Base-by-base conservation (phyloP, 2,797 vertebrate species). In the Craterocephalus amniculus region DNA sequence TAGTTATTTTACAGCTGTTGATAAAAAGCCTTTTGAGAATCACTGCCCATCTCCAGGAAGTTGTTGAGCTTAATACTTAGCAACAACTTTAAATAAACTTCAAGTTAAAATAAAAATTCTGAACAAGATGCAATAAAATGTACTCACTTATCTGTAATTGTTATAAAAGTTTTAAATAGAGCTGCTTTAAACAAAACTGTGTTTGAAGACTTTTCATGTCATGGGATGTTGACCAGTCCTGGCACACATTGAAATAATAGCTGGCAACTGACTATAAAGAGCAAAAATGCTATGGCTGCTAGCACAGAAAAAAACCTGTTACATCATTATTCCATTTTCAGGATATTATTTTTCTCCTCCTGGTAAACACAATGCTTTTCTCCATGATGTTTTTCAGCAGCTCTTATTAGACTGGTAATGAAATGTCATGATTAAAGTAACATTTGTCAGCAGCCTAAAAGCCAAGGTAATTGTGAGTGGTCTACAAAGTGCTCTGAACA, bases 401-500 rank as follows among this genome's bases (percentile, higher is more conserved):
- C 4, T 35, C 9, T 38, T 22, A 43, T 36, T 49, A 29, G n/a
- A 43, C 34, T 24, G 31, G 10, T 26, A 29, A 45, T 74, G 4
- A 71, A 52, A 56, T 29, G 68, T 20, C 48, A 51, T 51, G 16
- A 16, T 14, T 61, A 27, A 52, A 29, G 31, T 16, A 52, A 29
- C 14, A 35, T 57, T 56, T 62, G 26, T 56, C 13, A 29, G 34
- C 54, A 22, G 20, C 36, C 49, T 43, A 36, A 74, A 72, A 74
- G 55, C 55, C 35, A 62, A 58, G 54, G n/a, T 56, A 58, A 78
- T 72, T 65, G 12, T 45, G 24, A 43, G 26, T 11, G 22, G 2
- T 63, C 57, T 57, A 35, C 27, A 63, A 13, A 51, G 20, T 27
- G 32, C 38, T 58, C 63, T 72, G 56, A 69, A 70, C n/a, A 77